Base-by-base conservation (phyloP, 2,797 vertebrate species). In the Silurus lanzhouensis region DNA sequence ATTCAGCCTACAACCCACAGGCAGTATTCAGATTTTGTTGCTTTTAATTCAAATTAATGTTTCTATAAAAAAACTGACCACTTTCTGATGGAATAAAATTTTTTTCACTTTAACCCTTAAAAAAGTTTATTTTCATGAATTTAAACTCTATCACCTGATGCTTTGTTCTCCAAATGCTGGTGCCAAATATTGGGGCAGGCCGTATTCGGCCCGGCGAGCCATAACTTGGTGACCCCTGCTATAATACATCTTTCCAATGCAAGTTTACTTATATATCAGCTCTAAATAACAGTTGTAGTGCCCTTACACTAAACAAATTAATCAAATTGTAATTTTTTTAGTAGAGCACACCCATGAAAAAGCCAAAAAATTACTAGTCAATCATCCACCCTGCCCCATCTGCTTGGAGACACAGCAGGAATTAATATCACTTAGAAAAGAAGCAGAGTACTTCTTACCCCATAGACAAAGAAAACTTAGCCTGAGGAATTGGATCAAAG, bases 371-470 rank as follows among this genome's bases (percentile, higher is more conserved):
- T 63, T 6, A 79, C 20, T 64, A 46, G 77, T 79, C 60, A 46
- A n/a, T 46, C 46, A 79, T 64, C 38, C 77, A 79, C 38, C 5
- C 12, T 19, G 44, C 31, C 58, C 19, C 7, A 46, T 79, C 38
- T 79, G 31, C 31, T 44, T n/a, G 20, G 13, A 79, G 58, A 63
- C 77, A 46, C 77, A 79, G 20, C 58, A 79, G 58, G n/a, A 79
- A 63, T 63, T 63, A 64, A 63, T 78, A 61, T 78, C 75, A 13
- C 57, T 60, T 77, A 77, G 20, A 61, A 76, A 44, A 79, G 31
- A 20, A 79, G 27, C 27, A 38, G 27, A 60, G 22, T 48, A 64
- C 38, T n/a, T 38, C 25, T 77, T 77, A 58, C 17, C 57, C 55
- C 55, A 58, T 31, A 79, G 22, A 38, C 58, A 38, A 46, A 48